Percentiles rank a stretch among this genome's conserved stretches.
Conservation (phyloP, 2,797 vertebrate genomes). For the Anguilla anguilla region DNA sequence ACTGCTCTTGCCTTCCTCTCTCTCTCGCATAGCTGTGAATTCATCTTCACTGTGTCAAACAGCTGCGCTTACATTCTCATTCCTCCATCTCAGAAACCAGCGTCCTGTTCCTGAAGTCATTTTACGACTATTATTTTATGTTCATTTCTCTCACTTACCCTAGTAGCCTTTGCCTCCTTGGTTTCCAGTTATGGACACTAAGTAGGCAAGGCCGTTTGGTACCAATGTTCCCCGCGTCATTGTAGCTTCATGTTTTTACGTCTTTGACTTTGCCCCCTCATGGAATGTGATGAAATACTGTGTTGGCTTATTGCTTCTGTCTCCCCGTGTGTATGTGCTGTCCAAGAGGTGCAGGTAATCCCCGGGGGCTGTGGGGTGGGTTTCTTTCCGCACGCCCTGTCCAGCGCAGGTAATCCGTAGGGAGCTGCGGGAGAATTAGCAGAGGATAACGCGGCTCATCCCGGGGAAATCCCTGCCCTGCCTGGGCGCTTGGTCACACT, state of each 20-base stretch:
- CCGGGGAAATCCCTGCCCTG: slow-evolving; percentile 19
- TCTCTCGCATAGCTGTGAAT: background rate
- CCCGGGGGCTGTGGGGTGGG: slow-evolving; percentile 22
- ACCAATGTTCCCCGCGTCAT: background rate
- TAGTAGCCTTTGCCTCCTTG: background rate
- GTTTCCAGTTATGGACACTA: background rate
- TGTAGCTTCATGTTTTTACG: background rate
- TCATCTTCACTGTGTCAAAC: background rate
- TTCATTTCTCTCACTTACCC: background rate
- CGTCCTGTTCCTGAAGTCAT: background rate
- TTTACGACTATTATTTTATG: background rate
- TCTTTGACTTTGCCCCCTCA: background rate
- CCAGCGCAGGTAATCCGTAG: slow-evolving; percentile 31
- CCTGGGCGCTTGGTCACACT: slow-evolving; percentile 5
- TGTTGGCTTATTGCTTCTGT: background rate
- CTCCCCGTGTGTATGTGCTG: background rate
- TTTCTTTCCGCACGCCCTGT: background rate
- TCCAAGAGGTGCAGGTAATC: slow-evolving; percentile 28
- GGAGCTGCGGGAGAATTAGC: slow-evolving; percentile 31
- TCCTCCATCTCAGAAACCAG: background rate
- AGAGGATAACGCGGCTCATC: slow-evolving; percentile 36
- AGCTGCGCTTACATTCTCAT: background rate
- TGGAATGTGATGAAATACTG: background rate
- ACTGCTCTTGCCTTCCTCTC: background rate
- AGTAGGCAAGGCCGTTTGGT: background rate